Evolutionary conservation across 2,113 vertebrate genomes (phyloP).

Genomic region (Gavialis gangeticus): DNA sequence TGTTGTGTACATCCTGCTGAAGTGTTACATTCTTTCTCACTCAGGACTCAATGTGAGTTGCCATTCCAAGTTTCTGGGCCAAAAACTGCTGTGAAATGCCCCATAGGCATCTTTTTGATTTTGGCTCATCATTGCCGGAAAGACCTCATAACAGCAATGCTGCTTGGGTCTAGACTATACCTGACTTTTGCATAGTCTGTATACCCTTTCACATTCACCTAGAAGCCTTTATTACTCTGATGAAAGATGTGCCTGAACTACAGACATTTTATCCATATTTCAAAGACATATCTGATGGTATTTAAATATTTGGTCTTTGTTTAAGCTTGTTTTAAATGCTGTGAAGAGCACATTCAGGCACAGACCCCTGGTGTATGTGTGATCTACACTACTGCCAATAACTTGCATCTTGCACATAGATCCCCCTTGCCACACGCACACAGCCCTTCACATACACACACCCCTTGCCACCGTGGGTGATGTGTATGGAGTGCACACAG

Average conservation of each 20-base stretch:
- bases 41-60: neutral
- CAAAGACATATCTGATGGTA: neutral
- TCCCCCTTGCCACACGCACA: too few species aligned
- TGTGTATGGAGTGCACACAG: too few species aligned
- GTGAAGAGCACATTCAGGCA: neutral
- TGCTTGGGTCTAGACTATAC: neutral
- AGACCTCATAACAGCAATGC: neutral
- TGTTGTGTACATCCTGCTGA: neutral
- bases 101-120: neutral
- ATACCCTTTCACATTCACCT: neutral
- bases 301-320: neutral
- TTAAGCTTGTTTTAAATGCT: neutral
- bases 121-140: neutral
- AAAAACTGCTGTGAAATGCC: neutral
- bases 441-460: too few species aligned
- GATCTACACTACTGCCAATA: too few species aligned
- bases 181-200: rapidly evolving
- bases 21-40: neutral
- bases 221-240: neutral
- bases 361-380: neutral
- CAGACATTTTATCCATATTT: neutral
- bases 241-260: neutral
- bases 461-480: too few species aligned
- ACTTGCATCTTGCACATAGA: too few species aligned
- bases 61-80: neutral